phyloP scores from a whole-genome alignment of 2,888 invertebrate genomes.

The Eulithis testata region DNA sequence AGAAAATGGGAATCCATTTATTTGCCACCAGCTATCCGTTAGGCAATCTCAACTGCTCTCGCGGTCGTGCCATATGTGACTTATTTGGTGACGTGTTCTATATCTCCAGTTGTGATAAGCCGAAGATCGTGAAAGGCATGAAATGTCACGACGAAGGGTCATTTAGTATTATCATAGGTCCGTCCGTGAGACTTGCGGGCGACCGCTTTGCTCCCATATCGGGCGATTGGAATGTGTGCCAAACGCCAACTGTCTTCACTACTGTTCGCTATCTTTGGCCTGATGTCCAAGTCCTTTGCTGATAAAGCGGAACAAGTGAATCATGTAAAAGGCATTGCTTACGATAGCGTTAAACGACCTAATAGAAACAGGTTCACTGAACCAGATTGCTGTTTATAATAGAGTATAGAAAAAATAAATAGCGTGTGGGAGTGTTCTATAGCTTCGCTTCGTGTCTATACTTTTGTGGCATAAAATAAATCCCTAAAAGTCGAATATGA shows the following conservation, averaged over 20 bases:
- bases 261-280: constrained; percentile 52
- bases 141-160: constrained; percentile 65
- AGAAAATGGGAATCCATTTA: constrained; percentile 20
- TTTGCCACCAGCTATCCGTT: constrained; percentile 29
- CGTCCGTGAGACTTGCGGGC: constrained; percentile 67
- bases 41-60: constrained; percentile 27
- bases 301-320: constrained; percentile 39
- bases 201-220: constrained; percentile 72
- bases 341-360: constrained; percentile 25
- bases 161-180: constrained; percentile 62
- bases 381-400: constrained; percentile 20
- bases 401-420: constrained; percentile 12
- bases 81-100: constrained; percentile 46
- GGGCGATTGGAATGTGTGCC: constrained; percentile 76
- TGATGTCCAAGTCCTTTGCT: constrained; percentile 31
- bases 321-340: constrained; percentile 34
- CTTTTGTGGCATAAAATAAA: neutral
- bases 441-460: neutral
- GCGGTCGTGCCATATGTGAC: constrained; percentile 28
- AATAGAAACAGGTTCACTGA: constrained; percentile 30
- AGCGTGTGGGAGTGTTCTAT: neutral
- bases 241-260: constrained; percentile 65
- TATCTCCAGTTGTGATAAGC: constrained; percentile 43
- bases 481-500: neutral
- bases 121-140: constrained; percentile 56